phyloP scores from a whole-genome alignment of 2,888 invertebrate species.

The Nebria brevicollis region DNA sequence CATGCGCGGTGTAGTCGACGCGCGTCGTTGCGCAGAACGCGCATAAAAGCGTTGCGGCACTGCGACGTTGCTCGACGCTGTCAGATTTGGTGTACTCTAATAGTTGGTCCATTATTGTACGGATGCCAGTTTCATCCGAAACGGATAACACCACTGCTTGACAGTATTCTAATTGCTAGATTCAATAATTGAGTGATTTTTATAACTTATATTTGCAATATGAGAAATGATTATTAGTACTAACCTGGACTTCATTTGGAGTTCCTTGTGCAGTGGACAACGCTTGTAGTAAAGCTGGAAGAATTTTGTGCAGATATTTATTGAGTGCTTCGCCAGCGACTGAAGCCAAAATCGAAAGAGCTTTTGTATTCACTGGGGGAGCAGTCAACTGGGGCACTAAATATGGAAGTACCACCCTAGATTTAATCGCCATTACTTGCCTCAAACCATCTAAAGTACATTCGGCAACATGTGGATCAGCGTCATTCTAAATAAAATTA shows the following conservation, averaged over 20 bases:
- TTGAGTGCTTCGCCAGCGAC: constrained; percentile 94
- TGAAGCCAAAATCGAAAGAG: constrained; percentile 91
- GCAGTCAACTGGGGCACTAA: constrained; percentile 93
- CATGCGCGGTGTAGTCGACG: constrained; percentile 87
- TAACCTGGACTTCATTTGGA: constrained; percentile 67
- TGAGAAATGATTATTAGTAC: background rate
- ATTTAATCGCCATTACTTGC: constrained; percentile 97
- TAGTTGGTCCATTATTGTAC: constrained; percentile 87
- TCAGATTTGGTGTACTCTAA: constrained; percentile 79
- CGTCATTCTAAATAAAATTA: constrained; percentile 69
- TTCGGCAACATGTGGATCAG: constrained; percentile 83
- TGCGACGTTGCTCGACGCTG: constrained; percentile 74
- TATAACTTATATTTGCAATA: background rate
- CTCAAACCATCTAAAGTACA: constrained; percentile 94
- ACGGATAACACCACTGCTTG: constrained; percentile 93
- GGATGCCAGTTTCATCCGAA: constrained; percentile 85
- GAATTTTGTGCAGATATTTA: constrained; percentile 88
- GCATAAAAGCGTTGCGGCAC: constrained; percentile 87
- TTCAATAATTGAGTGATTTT: background rate
- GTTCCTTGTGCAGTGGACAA: constrained; percentile 76
- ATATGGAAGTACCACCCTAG: constrained; percentile 94
- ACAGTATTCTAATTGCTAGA: constrained; percentile 87
- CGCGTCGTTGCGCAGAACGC: constrained; percentile 91
- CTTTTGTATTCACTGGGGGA: constrained; percentile 91
- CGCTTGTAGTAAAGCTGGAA: constrained; percentile 87